Base-by-base conservation (phyloP, 1,140 invertebrate genomes). In the Cotesia typhae region DNA sequence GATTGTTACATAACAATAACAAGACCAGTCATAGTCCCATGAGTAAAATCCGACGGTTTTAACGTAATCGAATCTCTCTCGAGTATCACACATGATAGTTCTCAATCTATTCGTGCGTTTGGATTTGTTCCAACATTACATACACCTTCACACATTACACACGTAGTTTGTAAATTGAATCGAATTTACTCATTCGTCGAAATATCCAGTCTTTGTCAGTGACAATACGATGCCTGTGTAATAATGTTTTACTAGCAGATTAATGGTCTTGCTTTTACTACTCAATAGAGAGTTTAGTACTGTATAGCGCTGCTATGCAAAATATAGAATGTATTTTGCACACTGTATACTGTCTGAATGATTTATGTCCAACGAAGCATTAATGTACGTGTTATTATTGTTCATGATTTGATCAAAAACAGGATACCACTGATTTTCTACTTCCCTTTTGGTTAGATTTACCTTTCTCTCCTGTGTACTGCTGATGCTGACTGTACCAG, bases 371-470 rank as follows among this genome's bases (percentile, higher is more conserved):
- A 20, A 38, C 38, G 47, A 28, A 66, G 12, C 38, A 52, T 51
- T 59, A 12, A 12, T 38, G 35, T n/a, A 63, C 60, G 28, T 63
- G 60, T 37, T 41, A 14, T 63, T 9, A 41, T 63, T 63, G 35
- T 37, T 63, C 14, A 63, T 52, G 12, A 41, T 66, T 66, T 66
- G 64, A 51, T 66, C 35, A 52, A n/a, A n/a, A n/a, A 66, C 36
- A 66, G 38, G 9, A 66, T 47, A 52, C 64, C 38, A 41, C 7
- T 17, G 35, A 14, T n/a, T 38, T 14, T 37, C 10, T 37, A 37
- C 4, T 66, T 66, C 20, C 64, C 10, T 66, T 7, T 52, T 10
- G n/a, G 37, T 17, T 65, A 35, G 37, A 37, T 65, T 17, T 65
- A 9, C 36, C 38, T 36, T 20, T 12, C 35, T 35, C 36, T 20